These are phyloP conservation scores for Drosophila kurseongensis DNA, from an alignment of 1,140 invertebrate species.

Conservation along the genomic window DNA sequence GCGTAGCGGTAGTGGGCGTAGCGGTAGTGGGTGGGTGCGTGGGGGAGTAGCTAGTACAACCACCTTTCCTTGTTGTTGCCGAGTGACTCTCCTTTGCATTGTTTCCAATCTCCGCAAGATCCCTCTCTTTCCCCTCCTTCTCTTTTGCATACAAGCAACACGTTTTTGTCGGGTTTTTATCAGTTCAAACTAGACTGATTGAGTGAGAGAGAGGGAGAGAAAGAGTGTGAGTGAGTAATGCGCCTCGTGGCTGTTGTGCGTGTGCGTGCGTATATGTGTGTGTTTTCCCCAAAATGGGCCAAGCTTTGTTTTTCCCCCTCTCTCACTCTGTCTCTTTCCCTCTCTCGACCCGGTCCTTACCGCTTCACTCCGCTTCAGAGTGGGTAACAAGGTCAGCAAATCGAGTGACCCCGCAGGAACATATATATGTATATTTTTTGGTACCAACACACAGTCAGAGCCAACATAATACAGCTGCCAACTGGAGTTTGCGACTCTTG, in stretches of 20 bases:
- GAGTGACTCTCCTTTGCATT: slow-evolving; percentile 22
- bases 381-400: slow-evolving; percentile 44
- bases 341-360: slow-evolving; percentile 15
- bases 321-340: not conserved
- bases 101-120: slow-evolving; percentile 24
- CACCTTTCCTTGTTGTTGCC: slow-evolving; percentile 39
- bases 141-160: slow-evolving; percentile 60
- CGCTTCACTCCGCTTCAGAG: slow-evolving; percentile 20
- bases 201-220: slow-evolving; percentile 21
- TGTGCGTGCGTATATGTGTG: slow-evolving; percentile 6
- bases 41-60: slow-evolving; percentile 24
- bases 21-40: slow-evolving; percentile 1
- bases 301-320: slow-evolving; percentile 24
- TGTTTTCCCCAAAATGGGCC: slow-evolving; percentile 30
- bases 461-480: not conserved
- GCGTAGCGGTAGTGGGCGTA: slow-evolving; percentile 19
- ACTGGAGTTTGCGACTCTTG: slow-evolving; percentile 9
- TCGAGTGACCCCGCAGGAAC: slow-evolving; percentile 25
- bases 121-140: slow-evolving; percentile 30
- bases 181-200: slow-evolving; percentile 73
- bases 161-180: slow-evolving; percentile 80
- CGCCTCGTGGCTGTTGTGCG: slow-evolving; percentile 43
- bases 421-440: not conserved
- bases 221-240: slow-evolving; percentile 52
- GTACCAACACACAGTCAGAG: slow-evolving; percentile 1